Conservation (phyloP, 2,888 invertebrate species). For the Alviniconcha strummeri region DNA sequence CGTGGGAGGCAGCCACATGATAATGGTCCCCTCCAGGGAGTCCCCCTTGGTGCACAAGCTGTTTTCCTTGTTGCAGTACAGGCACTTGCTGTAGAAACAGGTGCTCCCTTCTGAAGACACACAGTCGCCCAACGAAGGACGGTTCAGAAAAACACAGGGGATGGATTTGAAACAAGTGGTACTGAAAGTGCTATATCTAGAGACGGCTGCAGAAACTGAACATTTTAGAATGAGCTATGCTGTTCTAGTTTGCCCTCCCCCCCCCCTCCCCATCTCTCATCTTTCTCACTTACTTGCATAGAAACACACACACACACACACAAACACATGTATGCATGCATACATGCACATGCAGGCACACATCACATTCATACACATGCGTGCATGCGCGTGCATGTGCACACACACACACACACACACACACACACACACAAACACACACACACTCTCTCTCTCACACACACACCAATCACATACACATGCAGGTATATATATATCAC, state of each 20-base stretch:
- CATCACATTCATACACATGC: background rate
- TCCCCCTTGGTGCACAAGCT: conserved; percentile 85
- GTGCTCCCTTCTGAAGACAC: conserved; percentile 76
- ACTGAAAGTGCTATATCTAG: too few species aligned
- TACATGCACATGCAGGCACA: background rate
- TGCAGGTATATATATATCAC: background rate
- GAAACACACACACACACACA: background rate
- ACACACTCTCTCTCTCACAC: background rate
- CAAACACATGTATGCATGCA: background rate
- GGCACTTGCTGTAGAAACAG: conserved; percentile 93
- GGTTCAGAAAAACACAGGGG: too few species aligned
- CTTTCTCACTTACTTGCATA: too few species aligned
- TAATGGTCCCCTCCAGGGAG: conserved; percentile 86
- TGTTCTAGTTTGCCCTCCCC: too few species aligned
- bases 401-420: background rate
- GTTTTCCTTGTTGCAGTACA: conserved; percentile 88
- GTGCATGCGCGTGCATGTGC: background rate
- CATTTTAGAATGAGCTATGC: too few species aligned
- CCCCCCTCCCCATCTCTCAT: too few species aligned
- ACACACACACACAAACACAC: background rate
- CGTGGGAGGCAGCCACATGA: conserved; percentile 84
- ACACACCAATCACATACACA: background rate
- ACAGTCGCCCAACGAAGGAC: background rate
- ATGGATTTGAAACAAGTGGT: too few species aligned
- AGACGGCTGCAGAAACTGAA: too few species aligned